Evolutionary conservation across 2,113 vertebrate genomes (phyloP).

Genomic region (Brachionichthys hirsutus): DNA sequence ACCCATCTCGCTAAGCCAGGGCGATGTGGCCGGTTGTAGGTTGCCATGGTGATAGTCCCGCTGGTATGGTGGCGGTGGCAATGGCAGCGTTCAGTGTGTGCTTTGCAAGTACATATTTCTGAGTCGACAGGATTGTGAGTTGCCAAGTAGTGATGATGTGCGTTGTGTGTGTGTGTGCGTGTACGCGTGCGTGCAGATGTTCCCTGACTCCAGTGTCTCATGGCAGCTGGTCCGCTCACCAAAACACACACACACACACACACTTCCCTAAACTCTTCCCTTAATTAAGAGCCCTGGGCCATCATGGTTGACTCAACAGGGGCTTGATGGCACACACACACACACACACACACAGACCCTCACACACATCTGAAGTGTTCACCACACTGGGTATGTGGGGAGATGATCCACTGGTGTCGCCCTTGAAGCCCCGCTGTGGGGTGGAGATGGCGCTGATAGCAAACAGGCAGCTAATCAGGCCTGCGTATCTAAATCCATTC

Average conservation of each 20-base stretch:
- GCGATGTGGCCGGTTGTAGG: conserved; percentile 92
- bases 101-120: conserved; percentile 73
- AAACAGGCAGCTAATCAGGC: conserved; percentile 69
- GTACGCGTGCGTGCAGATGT: conserved; percentile 79
- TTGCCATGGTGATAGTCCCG: conserved; percentile 97
- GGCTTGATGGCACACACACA: conserved; percentile 43
- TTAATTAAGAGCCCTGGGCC: conserved; percentile 70
- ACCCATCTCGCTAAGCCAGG: conserved; percentile 63
- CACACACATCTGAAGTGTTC: conserved; percentile 14
- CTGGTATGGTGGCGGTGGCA: conserved; percentile 79
- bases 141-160: conserved; percentile 53
- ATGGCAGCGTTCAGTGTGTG: conserved; percentile 59
- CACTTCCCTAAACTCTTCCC: conserved; percentile 25
- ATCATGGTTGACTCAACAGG: conserved; percentile 57
- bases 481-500: conserved; percentile 54
- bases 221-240: conserved; percentile 95
- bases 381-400: conserved; percentile 19
- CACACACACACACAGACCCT: conserved; percentile 18
- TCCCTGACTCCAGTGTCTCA: conserved; percentile 92
- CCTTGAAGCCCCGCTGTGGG: conserved; percentile 60
- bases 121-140: conserved; percentile 74
- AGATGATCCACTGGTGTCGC: conserved; percentile 48
- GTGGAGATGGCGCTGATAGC: conserved; percentile 49
- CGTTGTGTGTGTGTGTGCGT: conserved; percentile 8
- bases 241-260: conserved; percentile 70